These are phyloP conservation scores for Cremastobaeus sp. DNA, from an alignment of 2,888 invertebrate genomes.

Conservation along the genomic window DNA sequence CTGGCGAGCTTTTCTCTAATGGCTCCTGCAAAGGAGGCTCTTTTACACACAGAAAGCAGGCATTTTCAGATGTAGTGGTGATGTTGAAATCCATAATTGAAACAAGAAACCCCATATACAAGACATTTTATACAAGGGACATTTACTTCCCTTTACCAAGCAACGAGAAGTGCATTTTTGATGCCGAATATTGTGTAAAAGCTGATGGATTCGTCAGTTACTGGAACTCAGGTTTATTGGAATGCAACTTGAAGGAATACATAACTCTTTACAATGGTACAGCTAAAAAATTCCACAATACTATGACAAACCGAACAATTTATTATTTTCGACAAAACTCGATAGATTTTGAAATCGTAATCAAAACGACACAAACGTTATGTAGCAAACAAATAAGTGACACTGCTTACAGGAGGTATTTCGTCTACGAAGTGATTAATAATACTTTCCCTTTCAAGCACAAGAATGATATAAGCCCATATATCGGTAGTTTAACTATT, in stretches of 20 bases:
- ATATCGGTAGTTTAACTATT: not conserved
- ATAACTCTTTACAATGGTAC: constrained; percentile 8
- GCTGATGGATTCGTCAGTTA: not conserved
- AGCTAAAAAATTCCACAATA: constrained; percentile 14
- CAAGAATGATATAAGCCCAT: not conserved
- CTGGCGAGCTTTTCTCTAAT: not conserved
- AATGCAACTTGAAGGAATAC: constrained; percentile 4
- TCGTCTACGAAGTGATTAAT: not conserved
- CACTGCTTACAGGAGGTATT: constrained; percentile 1
- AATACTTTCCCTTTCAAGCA: not conserved
- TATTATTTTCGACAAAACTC: constrained; percentile 9
- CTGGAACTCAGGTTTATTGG: not conserved
- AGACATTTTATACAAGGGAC: not conserved
- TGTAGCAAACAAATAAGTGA: not conserved
- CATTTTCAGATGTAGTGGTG: not conserved
- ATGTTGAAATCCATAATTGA: too few relatives aligned
- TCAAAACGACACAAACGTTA: not conserved
- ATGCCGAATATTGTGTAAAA: not conserved
- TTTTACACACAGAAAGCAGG: not conserved
- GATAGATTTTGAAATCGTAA: not conserved
- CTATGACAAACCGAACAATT: constrained; percentile 1
- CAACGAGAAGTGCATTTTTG: not conserved
- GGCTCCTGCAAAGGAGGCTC: not conserved
- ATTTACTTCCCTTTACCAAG: not conserved
- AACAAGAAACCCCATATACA: accelerated